These are phyloP conservation scores for Botia almorhae DNA, from an alignment of 2,797 vertebrate genomes.

Conservation along the genomic window DNA sequence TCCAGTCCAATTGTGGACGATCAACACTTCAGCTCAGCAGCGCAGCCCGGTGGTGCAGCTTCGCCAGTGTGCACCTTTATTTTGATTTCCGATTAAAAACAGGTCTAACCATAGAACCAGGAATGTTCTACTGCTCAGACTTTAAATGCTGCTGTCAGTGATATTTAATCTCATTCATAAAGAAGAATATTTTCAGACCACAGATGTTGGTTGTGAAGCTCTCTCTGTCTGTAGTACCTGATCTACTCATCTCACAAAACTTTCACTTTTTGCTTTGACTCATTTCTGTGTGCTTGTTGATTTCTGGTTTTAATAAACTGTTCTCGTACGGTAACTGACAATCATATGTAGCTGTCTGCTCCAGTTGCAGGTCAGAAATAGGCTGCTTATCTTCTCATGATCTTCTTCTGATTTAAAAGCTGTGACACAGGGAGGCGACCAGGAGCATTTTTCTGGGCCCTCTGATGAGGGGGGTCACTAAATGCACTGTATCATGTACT, in stretches of 20 bases:
- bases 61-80: not conserved
- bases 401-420: not conserved
- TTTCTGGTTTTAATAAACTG: constrained; percentile 8
- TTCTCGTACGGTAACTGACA: not conserved
- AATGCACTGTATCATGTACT: not conserved
- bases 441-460: not conserved
- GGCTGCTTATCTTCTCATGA: not conserved
- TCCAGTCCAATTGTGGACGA: not conserved
- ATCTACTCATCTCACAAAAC: constrained; percentile 22
- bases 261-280: constrained; percentile 39
- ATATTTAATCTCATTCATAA: constrained; percentile 16
- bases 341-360: not conserved
- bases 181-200: constrained; percentile 23
- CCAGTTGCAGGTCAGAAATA: not conserved
- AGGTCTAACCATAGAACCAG: not conserved
- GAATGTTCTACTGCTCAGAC: no score
- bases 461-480: not conserved
- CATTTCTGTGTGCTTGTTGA: constrained; percentile 23
- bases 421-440: not conserved
- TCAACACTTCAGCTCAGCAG: not conserved
- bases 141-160: not conserved
- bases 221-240: not conserved
- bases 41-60: not conserved
- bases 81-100: not conserved
- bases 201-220: not conserved